Conservation (phyloP, 2,113 vertebrate genomes). For the Passer montanus region DNA sequence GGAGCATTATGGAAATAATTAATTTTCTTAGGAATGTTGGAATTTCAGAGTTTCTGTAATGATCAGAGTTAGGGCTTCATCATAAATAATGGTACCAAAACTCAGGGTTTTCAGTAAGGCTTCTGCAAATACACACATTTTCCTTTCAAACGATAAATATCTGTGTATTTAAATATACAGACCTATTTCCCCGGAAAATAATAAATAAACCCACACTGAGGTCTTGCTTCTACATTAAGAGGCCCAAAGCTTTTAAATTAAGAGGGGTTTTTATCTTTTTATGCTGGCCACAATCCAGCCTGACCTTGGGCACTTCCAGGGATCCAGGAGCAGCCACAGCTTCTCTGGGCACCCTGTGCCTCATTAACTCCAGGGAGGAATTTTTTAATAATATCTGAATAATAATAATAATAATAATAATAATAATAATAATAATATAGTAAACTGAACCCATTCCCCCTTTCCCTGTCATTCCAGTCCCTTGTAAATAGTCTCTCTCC, state of each 20-base stretch:
- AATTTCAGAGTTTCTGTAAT: constrained; percentile 5
- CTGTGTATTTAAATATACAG: not conserved
- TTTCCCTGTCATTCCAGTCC: not conserved
- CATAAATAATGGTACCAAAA: not conserved
- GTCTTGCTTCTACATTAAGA: not conserved
- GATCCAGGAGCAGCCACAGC: not conserved
- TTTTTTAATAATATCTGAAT: not conserved
- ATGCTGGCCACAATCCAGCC: not conserved
- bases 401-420: too few relatives aligned
- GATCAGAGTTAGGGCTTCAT: not conserved
- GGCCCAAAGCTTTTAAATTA: not conserved
- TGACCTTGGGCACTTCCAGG: not conserved
- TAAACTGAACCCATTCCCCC: not conserved
- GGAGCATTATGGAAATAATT: not conserved
- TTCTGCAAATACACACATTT: not conserved
- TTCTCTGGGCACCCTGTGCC: not conserved
- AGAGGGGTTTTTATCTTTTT: not conserved
- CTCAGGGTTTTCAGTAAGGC: not conserved
- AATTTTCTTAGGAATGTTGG: constrained; percentile 19
- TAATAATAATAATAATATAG: not conserved
- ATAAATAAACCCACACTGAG: not conserved
- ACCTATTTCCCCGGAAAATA: not conserved
- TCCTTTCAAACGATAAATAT: not conserved
- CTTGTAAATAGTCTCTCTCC: not conserved
- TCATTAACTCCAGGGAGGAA: not conserved